Evolutionary conservation across 2,113 vertebrate species (phyloP), one percentile per base, ranked within the genome.

Genomic region (Brachyistius frenatus): DNA sequence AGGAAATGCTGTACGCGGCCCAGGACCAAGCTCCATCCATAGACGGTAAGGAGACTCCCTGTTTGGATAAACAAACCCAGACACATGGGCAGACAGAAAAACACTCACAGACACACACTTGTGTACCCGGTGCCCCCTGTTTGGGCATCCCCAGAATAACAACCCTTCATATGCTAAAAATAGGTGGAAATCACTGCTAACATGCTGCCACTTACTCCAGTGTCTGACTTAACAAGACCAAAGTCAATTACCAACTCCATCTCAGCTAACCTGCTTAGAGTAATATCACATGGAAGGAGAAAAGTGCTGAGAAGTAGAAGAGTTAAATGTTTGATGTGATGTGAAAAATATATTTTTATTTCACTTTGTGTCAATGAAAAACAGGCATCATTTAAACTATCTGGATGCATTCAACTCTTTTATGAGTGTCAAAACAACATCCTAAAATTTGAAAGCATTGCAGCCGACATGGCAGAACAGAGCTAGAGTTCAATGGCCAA

Each of bases 21-120:
- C 97, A 99, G 94, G 98, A 99, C 93, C 97, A 99, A 91, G 98
- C 98, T 71, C 98, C 98, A 44, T 98, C 98, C 92, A 94, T 96
- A 94, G 98, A 99, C 97, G 97, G 98, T 99, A 97, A 96, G 94
- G 58, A 88, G 66, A 77, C 71, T 53, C 62, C 52, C 16, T 64
- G 64, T 73, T 68, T 67, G 23, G 33, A 77, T 73, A 63, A 76
- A 81, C 72, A 81, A 66, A 80, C 52, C 7, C 64, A 62, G 35
- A 67, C 55, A 55, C 11, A 5, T 53, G 33, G 36, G 69, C 47
- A 33, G 44, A 64, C 11, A 74, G 3, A 66, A 50, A 47, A 35
- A 66, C 46, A 14, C 30, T 33, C 66, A 49, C 47, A 70, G 7
- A 55, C 50, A 65, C 15, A 82, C 57, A 76, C 58, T 47, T 60